phyloP scores from a whole-genome alignment of 2,888 invertebrate genomes.

The Cosmia pyralina region DNA sequence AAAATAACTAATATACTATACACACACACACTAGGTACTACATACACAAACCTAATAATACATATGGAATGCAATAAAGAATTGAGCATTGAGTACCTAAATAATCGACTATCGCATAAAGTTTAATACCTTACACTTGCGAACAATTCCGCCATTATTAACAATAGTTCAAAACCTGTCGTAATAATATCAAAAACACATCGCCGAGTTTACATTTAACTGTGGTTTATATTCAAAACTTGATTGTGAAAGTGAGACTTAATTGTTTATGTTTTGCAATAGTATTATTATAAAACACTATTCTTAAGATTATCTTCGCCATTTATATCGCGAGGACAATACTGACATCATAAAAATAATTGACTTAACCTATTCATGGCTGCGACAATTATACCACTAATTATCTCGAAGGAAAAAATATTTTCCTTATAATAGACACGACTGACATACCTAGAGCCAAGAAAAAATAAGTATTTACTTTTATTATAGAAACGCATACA shows the following conservation, averaged over 20 bases:
- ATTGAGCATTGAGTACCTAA: no score
- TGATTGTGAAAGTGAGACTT: conserved; percentile 52
- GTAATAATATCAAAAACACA: conserved; percentile 48
- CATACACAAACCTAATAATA: no score
- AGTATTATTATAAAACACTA: conserved; percentile 44
- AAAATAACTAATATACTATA: no score
- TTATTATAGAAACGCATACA: conserved; percentile 35
- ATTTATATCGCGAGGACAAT: conserved; percentile 59
- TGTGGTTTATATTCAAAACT: conserved; percentile 47
- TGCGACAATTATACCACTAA: conserved; percentile 63
- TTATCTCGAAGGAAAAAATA: conserved; percentile 62
- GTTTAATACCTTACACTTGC: no score
- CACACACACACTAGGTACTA: no score
- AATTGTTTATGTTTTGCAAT: conserved; percentile 56
- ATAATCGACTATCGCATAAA: no score
- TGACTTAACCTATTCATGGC: conserved; percentile 51
- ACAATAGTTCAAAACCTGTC: conserved; percentile 24
- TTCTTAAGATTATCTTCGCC: conserved; percentile 35
- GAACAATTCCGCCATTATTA: conserved; percentile 24
- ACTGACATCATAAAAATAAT: conserved; percentile 67
- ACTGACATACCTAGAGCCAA: conserved; percentile 13
- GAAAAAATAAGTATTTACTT: conserved; percentile 46
- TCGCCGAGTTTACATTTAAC: conserved; percentile 40
- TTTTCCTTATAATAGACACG: conserved; percentile 53
- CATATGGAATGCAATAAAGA: no score